Evolutionary conservation across 2,797 vertebrate species (phyloP).

Genomic region (Melanotaenia pygmaea): DNA sequence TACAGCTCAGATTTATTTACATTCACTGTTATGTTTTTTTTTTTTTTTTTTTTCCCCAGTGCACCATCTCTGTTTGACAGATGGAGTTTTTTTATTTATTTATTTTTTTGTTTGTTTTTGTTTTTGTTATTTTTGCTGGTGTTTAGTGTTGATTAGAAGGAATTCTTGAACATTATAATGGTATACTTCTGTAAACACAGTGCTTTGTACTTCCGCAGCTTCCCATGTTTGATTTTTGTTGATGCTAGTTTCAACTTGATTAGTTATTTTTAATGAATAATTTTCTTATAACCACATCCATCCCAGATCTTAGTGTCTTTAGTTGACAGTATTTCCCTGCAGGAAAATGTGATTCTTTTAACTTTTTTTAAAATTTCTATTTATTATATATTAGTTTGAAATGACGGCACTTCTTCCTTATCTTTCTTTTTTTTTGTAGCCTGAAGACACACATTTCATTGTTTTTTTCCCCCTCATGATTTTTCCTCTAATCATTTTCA

Average conservation of each 20-base stretch:
- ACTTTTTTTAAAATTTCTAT: constrained; percentile 24
- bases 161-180: neutral
- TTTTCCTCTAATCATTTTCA: constrained; percentile 48
- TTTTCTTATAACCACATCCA: too few species aligned
- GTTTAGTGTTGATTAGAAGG: neutral
- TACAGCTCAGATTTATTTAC: constrained; percentile 75
- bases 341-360: constrained; percentile 17
- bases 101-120: neutral
- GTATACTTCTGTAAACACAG: neutral
- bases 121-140: neutral
- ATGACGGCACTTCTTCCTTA: constrained; percentile 24
- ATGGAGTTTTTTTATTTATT: neutral
- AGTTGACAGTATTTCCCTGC: constrained; percentile 6
- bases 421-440: constrained; percentile 8
- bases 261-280: constrained; percentile 25
- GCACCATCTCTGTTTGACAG: neutral
- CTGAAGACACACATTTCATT: constrained; percentile 23
- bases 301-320: neutral
- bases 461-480: constrained; percentile 4
- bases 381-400: constrained; percentile 42
- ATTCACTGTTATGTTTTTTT: constrained; percentile 69
- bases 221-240: constrained; percentile 24
- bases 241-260: constrained; percentile 15
- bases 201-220: constrained; percentile 20
- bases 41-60: constrained; percentile 4